These are phyloP conservation scores for Cerastis rubricosa DNA, from an alignment of 2,888 invertebrate species.

Conservation along the genomic window DNA sequence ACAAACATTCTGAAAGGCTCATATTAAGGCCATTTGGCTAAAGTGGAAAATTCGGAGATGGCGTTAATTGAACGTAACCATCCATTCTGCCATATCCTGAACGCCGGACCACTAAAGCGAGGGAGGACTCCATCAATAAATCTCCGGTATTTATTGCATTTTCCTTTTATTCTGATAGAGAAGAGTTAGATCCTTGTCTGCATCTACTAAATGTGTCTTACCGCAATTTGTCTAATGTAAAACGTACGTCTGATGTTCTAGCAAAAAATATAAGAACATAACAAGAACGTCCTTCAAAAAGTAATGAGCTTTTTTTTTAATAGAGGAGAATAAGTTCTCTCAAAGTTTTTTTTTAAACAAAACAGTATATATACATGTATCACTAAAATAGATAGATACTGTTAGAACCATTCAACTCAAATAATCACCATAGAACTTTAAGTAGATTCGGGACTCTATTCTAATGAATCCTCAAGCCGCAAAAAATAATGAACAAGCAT, in stretches of 20 bases:
- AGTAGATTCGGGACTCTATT: constrained; percentile 29
- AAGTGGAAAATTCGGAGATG: constrained; percentile 63
- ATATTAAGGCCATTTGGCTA: constrained; percentile 46
- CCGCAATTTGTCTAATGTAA: constrained; percentile 21
- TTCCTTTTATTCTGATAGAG: constrained; percentile 62
- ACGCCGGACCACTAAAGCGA: constrained; percentile 51
- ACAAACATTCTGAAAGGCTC: constrained; percentile 48
- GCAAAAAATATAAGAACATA: constrained; percentile 3
- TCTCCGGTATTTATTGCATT: constrained; percentile 64
- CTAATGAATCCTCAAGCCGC: not conserved
- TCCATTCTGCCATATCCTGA: constrained; percentile 57
- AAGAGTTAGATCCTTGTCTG: constrained; percentile 42
- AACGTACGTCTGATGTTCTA: not conserved
- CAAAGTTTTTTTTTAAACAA: constrained; percentile 16
- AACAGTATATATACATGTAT: not conserved
- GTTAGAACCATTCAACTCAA: constrained; percentile 26
- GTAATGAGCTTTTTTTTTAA: not conserved
- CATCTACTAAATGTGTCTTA: constrained; percentile 24
- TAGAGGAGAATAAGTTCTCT: not conserved
- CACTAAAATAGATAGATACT: not conserved
- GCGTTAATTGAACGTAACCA: constrained; percentile 67
- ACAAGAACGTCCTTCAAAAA: constrained; percentile 8
- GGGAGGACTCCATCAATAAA: constrained; percentile 52
- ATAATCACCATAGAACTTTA: constrained; percentile 2
- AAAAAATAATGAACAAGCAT: constrained; percentile 28